Evolutionary conservation across 2,113 vertebrate genomes (phyloP), one percentile per base, ranked within the genome.

Genomic region (Syngnathus typhle): DNA sequence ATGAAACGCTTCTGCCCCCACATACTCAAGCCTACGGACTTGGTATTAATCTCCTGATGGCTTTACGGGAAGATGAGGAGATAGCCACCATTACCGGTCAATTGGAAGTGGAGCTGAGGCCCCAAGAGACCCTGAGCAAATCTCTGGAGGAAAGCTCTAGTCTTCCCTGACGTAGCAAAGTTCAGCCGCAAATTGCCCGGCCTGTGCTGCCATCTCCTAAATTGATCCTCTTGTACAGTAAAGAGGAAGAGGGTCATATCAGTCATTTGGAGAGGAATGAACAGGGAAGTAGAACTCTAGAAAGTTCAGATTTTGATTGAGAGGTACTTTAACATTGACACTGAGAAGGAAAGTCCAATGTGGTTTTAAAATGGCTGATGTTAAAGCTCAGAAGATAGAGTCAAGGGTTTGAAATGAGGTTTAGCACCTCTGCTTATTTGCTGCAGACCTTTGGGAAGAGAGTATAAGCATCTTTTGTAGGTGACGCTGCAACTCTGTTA

Each of bases 61-160:
- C 78, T 87, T 86, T 60, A 67, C 64, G 37, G 70, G 71, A 71
- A 82, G 82, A 88, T 90, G 79, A 85, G 85, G 79, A 82, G 78
- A 88, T 84, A 82, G 69, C 64, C 67, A 72, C 73, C 61, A 77
- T 74, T 78, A 75, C 70, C 83, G 80, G 84, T 87, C 85, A 90
- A 85, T 82, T 84, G 72, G 72, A 80, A 78, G 74, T 84, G 67
- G 70, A 84, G 76, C 81, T 70, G 32, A 64, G 77, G 65, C 70
- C 87, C 79, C 82, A 18, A 55, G 84, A 84, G 84, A 64, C 76
- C 60, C 19, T 44, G 70, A 72, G 88, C 73, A 85, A 89, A 85
- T 85, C 84, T 84, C 65, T 52, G 81, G 83, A 59, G 56, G 56
- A 60, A 19, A 38, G 37, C 58, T 16, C 60, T 37, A 32, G 37